phyloP scores from a whole-genome alignment of 2,797 vertebrate species.

The Acestrorhynchus altus region DNA sequence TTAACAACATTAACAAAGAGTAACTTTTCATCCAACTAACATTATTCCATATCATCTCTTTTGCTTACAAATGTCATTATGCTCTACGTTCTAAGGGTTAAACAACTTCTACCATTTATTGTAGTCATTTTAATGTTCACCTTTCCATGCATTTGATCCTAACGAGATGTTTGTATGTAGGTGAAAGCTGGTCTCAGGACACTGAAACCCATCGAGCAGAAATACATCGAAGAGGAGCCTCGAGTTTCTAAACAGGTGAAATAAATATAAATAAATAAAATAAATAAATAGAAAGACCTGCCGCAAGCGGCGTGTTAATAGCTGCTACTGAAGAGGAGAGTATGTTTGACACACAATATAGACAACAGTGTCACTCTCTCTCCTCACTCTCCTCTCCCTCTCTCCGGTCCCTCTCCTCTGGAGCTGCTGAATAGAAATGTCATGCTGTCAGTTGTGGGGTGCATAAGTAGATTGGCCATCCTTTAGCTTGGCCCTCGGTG shows the following conservation, averaged over 20 bases:
- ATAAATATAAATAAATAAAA: conserved; percentile 78
- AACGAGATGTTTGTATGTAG: conserved; percentile 74
- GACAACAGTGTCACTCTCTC: conserved; percentile 36
- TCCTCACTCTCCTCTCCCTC: conserved; percentile 62
- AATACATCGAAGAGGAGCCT: conserved; percentile 94
- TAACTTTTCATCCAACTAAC: too few species aligned
- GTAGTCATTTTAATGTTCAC: neutral
- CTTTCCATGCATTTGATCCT: neutral
- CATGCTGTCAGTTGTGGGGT: conserved; percentile 83
- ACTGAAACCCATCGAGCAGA: conserved; percentile 88
- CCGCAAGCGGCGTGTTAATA: neutral
- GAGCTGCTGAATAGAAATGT: conserved; percentile 84
- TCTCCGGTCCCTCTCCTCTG: conserved; percentile 47
- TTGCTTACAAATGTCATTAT: neutral
- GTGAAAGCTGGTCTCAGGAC: conserved; percentile 92
- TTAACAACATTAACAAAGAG: too few species aligned
- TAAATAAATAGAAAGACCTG: conserved; percentile 68
- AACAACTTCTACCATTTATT: neutral
- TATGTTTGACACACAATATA: conserved; percentile 17
- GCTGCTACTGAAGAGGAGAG: neutral
- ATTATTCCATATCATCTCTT: neutral
- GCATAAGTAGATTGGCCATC: conserved; percentile 85
- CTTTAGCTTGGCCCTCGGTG: conserved; percentile 79
- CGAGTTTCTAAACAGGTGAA: conserved; percentile 94
- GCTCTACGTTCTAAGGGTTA: neutral